Evolutionary conservation across 2,888 invertebrate species (phyloP), one percentile per base, ranked within the genome.

Genomic region (Cephonodes hylas): DNA sequence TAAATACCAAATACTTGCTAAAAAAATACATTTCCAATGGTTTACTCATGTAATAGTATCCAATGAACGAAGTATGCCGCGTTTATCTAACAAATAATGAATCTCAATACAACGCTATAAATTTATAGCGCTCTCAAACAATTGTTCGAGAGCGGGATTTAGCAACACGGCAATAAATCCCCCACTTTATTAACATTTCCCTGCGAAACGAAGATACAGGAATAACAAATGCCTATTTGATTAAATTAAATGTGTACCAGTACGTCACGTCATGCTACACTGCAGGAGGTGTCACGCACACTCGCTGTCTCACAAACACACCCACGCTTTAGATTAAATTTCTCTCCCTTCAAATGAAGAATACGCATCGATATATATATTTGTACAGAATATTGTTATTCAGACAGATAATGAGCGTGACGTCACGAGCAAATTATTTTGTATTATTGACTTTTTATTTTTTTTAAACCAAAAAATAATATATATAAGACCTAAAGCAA

Each of bases 161-260:
- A 31, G 23, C 53, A 53, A 27, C 53, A 53, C 18, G 18, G 27
- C 53, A 31, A 53, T 53, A 53, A 53, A 53, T 53, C 53, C 53
- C 18, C 27, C 27, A 53, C 27, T 53, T 53, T 46, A 46, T 46
- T 53, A 31, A 53, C 53, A 53, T 31, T 46, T 46, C 22, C 31
- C 31, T 31, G 31, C 31, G 27, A 18, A 22, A 53, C 53, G 18
- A 53, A 31, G 53, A 53, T 53, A 53, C 53, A 18, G 53, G 53
- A 53, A 53, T 53, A 53, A 53, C 53, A 53, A 53, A 53, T 53
- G 53, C 53, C 53, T 31, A 53, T 53, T 53, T 53, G 53, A 53
- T 31, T 53, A 53, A 53, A 53, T 53, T 31, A 53, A 53, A 53
- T 53, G 27, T 53, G 53, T 53, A 23, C 27, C 53, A 53, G 31